These are phyloP conservation scores for Xanthorhoe spadicearia DNA, from an alignment of 2,888 invertebrate species.

Conservation along the genomic window DNA sequence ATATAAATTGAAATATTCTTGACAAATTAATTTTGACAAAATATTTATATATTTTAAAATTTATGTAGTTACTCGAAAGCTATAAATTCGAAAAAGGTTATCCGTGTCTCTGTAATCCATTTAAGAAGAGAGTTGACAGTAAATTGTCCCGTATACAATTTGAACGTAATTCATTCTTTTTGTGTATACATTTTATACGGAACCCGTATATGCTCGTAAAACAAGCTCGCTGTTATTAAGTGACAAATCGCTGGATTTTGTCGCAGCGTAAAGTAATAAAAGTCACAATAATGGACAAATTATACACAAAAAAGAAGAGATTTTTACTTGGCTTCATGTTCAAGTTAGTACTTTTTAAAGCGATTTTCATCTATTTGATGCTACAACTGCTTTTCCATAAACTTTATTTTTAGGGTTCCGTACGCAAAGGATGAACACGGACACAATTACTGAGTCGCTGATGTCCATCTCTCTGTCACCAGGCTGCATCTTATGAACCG, in stretches of 20 bases:
- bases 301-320: slow-evolving; percentile 65
- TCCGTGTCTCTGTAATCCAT: slow-evolving; percentile 45
- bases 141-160: slow-evolving; percentile 65
- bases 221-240: slow-evolving; percentile 71
- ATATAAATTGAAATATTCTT: too few relatives aligned
- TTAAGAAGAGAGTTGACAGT: slow-evolving; percentile 66
- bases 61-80: slow-evolving; percentile 2
- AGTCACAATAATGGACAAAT: slow-evolving; percentile 68
- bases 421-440: too few relatives aligned
- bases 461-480: too few relatives aligned
- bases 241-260: slow-evolving; percentile 73
- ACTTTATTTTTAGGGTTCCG: slow-evolving; percentile 17
- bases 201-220: slow-evolving; percentile 65
- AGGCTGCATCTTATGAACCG: too few relatives aligned
- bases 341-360: slow-evolving; percentile 38
- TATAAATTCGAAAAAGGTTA: slow-evolving; percentile 1
- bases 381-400: slow-evolving; percentile 20
- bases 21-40: too few relatives aligned
- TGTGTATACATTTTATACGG: slow-evolving; percentile 64
- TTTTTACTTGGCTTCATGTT: slow-evolving; percentile 55
- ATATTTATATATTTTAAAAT: not conserved
- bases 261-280: slow-evolving; percentile 66
- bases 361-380: slow-evolving; percentile 31
- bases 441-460: too few relatives aligned
- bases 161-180: slow-evolving; percentile 71